Evolutionary conservation across 2,113 vertebrate species (phyloP).

Genomic region (Tetrao urogallus): DNA sequence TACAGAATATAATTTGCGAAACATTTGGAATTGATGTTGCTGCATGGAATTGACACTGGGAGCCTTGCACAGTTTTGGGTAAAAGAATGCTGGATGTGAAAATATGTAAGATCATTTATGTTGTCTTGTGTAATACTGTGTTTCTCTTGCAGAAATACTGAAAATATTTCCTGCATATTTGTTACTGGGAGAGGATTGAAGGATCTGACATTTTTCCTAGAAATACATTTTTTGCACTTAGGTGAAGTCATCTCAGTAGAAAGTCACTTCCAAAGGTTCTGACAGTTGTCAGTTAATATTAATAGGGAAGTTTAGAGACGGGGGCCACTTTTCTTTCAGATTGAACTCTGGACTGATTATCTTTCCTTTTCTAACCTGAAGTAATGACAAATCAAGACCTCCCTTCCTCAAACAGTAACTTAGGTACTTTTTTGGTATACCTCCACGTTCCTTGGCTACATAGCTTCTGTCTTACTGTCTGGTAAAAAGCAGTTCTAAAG

Average conservation of each 20-base stretch:
- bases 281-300: background rate
- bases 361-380: background rate
- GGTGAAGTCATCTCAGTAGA: background rate
- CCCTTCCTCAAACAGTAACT: background rate
- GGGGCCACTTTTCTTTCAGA: background rate
- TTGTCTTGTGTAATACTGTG: background rate
- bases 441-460: background rate
- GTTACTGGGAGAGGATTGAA: background rate
- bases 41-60: background rate
- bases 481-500: background rate
- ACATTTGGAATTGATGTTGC: background rate
- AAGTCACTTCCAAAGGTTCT: background rate
- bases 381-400: background rate
- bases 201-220: background rate
- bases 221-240: background rate
- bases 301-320: background rate
- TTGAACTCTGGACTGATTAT: background rate
- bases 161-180: background rate
- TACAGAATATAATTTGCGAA: background rate
- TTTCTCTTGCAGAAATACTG: background rate
- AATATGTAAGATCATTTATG: background rate
- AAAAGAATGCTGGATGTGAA: background rate
- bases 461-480: background rate
- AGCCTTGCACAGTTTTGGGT: background rate
- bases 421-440: background rate